A percentile compares a stretch with the other conserved stretches of the same genome.
Evolutionary conservation across 2,888 invertebrate species (phyloP).

Genomic region (Amiota mariae): DNA sequence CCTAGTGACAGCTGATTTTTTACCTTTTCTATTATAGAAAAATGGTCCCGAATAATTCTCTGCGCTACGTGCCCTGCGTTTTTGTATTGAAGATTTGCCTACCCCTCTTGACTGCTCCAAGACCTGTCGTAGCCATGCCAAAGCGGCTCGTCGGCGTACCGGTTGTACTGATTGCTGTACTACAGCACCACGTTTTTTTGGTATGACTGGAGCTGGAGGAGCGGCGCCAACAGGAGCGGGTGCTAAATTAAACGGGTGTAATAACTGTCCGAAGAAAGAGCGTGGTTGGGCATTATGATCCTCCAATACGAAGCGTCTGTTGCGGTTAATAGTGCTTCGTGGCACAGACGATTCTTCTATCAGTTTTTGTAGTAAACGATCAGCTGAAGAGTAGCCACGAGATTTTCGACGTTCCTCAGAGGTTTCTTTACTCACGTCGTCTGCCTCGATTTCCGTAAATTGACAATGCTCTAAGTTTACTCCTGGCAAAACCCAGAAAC

Average conservation of each 20-base stretch:
- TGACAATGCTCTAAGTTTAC: constrained; percentile 78
- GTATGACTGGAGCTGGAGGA: constrained; percentile 15
- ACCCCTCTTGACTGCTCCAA: constrained; percentile 55
- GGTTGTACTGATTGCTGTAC: constrained; percentile 34
- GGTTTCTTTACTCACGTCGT: constrained; percentile 43
- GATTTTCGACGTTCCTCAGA: constrained; percentile 48
- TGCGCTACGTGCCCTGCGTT: constrained; percentile 57
- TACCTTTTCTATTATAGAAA: constrained; percentile 59
- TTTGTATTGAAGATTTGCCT: constrained; percentile 33
- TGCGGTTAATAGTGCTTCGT: constrained; percentile 55
- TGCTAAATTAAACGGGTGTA: constrained; percentile 45
- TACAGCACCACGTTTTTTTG: not conserved
- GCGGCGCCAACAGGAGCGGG: not conserved
- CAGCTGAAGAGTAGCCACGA: constrained; percentile 62
- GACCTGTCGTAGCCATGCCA: constrained; percentile 62
- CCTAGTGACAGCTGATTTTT: constrained; percentile 55
- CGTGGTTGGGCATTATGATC: constrained; percentile 39
- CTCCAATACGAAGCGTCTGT: constrained; percentile 62
- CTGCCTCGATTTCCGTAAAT: constrained; percentile 63
- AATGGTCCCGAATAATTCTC: constrained; percentile 54
- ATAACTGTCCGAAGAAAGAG: constrained; percentile 45
- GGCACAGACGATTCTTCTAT: constrained; percentile 68
- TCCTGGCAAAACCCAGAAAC: constrained; percentile 83
- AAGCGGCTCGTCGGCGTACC: constrained; percentile 48
- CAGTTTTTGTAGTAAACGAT: constrained; percentile 65